Conservation (phyloP, 2,113 vertebrate species). For the Rissa tridactyla region DNA sequence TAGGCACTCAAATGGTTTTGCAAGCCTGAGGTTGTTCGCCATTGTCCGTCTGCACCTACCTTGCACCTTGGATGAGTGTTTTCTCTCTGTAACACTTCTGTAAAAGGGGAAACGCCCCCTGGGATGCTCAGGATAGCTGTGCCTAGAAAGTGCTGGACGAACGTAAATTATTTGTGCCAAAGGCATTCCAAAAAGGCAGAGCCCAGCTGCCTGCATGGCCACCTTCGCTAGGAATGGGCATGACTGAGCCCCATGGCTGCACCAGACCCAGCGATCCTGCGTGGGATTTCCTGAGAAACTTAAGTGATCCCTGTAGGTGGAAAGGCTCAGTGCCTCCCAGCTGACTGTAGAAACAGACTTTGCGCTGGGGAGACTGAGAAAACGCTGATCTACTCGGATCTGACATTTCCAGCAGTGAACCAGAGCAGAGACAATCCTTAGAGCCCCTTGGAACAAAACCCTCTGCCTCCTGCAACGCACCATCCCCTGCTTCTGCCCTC, state of each 20-base stretch:
- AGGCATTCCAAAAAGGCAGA: neutral
- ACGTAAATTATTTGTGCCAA: neutral
- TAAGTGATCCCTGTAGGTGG: neutral
- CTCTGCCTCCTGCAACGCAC: neutral
- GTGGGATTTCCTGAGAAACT: neutral
- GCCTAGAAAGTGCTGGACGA: neutral
- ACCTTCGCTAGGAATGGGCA: neutral
- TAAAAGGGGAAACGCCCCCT: neutral
- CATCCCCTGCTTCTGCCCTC: neutral
- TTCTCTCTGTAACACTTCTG: neutral
- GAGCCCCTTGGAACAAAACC: neutral
- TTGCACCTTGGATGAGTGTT: neutral
- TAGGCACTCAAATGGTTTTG: neutral
- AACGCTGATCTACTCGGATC: neutral
- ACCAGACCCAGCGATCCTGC: neutral
- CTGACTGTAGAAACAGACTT: neutral
- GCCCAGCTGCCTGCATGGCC: neutral
- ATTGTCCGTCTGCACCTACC: fast-evolving
- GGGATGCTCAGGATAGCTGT: neutral
- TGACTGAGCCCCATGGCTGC: fast-evolving
- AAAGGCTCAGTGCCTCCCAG: neutral
- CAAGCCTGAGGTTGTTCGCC: neutral
- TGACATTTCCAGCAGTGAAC: neutral
- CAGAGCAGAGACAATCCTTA: neutral
- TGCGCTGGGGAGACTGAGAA: neutral